These are phyloP conservation scores for Hydractinia echinata DNA, from an alignment of 30 jellyfish, hydroid and myxozoan species.

Conservation along the genomic window DNA sequence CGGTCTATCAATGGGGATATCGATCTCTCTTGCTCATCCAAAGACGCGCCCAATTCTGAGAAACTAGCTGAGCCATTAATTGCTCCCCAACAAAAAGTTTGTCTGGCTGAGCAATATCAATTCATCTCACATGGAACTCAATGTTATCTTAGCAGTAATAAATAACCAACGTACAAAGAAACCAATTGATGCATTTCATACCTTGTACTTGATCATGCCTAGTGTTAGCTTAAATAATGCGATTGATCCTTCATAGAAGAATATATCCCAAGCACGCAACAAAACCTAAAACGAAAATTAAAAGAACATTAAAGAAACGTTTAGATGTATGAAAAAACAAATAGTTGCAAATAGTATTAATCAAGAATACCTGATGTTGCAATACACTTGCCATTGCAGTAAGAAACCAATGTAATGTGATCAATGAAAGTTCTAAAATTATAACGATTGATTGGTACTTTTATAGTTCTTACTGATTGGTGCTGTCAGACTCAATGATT, in stretches of 20 bases:
- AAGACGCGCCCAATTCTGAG: no score
- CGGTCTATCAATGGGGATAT: no score
- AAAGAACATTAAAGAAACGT: not conserved
- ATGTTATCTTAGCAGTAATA: no score
- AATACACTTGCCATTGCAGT: constrained; percentile 89
- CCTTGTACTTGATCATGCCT: constrained; percentile 92
- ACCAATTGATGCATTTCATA: not conserved
- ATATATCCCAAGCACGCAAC: constrained; percentile 95
- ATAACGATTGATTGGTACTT: not conserved
- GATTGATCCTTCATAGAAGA: constrained; percentile 95
- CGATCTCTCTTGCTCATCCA: no score
- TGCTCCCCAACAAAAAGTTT: no score
- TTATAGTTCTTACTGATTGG: not conserved
- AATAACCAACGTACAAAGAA: no score
- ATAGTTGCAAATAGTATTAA: not conserved
- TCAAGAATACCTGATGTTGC: constrained; percentile 50
- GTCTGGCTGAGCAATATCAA: no score
- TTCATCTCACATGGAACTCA: no score
- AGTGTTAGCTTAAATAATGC: constrained; percentile 67
- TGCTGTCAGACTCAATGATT: not conserved
- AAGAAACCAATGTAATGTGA: constrained; percentile 94
- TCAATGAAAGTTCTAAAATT: constrained; percentile 61
- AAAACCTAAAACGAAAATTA: constrained; percentile 50
- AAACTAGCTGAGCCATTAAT: no score
- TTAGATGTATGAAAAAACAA: not conserved